Base-by-base conservation (phyloP, 2,888 invertebrate species). In the Girardia tigrina region DNA sequence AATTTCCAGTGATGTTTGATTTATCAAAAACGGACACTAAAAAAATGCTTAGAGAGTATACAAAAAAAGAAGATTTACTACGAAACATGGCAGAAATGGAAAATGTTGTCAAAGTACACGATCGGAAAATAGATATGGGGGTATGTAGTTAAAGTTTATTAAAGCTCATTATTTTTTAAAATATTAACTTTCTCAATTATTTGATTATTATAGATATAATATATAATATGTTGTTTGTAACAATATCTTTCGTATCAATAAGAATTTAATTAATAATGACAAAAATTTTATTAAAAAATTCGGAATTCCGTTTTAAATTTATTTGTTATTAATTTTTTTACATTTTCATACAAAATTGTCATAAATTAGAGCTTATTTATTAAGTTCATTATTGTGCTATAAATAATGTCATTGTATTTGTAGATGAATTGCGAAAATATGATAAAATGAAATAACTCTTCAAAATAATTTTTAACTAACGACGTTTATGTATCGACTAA, bases 51-150 rank as follows among this genome's bases (percentile, higher is more conserved):
- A 23, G 20, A 4, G 56, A 4, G 20, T 56, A 56, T 56, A 12
- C 4, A 2, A 56, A 56, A 56, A 56, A 56, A n/a, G 56, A 56
- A n/a, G 56, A 56, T 6, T 23, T 56, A 20, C n/a, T 20, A 56
- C 56, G n/a, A 20, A 56, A 56, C 4, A 56, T 56, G 23, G 23
- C 56, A 56, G 56, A 56, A 56, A 56, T 56, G 2, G 56, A 56
- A 56, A 56, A 56, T 56, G 56, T 56, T 12, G 23, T 56, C 23
- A 56, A 56, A 56, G 2, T 56, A n/a, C 56, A 56, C n/a, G 56
- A 56, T 6, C n/a, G 56, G 23, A 56, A 56, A 56, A 56, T 56
- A 56, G 56, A 56, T n/a, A 56, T 56, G 56, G 56, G n/a, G 23
- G 23, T 6, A 20, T 12, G 16, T 36, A 16, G 8, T 36, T 36